Percentiles rank a stretch among this genome's conserved stretches.
These are phyloP conservation scores for Platanista minor DNA, from an alignment of 2,113 vertebrate species.

Conservation along the genomic window DNA sequence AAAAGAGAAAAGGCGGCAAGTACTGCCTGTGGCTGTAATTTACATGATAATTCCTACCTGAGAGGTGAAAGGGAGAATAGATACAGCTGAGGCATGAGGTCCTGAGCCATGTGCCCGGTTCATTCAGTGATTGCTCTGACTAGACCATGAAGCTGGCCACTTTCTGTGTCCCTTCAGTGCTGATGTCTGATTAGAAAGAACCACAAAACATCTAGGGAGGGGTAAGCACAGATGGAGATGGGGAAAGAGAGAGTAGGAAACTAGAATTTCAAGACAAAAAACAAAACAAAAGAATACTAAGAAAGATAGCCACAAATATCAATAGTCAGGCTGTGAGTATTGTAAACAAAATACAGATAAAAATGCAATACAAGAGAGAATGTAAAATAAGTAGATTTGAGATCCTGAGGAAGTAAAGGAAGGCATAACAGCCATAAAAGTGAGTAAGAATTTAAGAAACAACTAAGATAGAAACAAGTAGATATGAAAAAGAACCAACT, in stretches of 20 bases:
- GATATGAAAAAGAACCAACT: no score
- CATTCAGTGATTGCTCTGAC: neutral
- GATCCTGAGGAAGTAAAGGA: neutral
- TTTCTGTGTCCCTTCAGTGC: neutral
- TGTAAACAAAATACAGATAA: neutral
- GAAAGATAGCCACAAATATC: neutral
- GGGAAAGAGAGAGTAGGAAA: neutral
- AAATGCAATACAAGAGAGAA: neutral
- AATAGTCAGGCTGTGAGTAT: neutral
- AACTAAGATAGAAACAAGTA: neutral
- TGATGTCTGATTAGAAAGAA: neutral
- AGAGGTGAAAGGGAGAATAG: neutral
- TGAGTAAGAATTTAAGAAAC: neutral
- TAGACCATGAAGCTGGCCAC: no score
- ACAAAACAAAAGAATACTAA: neutral
- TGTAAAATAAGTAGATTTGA: neutral
- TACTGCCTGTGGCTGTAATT: neutral
- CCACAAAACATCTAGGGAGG: accelerated
- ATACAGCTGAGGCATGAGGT: neutral
- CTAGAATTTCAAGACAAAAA: neutral
- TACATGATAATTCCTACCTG: neutral
- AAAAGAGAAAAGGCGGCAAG: neutral
- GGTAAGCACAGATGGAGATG: neutral
- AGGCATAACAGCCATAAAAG: neutral
- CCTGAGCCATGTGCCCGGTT: neutral